phyloP scores from a whole-genome alignment of 2,797 vertebrate genomes.

The Chelmon rostratus region DNA sequence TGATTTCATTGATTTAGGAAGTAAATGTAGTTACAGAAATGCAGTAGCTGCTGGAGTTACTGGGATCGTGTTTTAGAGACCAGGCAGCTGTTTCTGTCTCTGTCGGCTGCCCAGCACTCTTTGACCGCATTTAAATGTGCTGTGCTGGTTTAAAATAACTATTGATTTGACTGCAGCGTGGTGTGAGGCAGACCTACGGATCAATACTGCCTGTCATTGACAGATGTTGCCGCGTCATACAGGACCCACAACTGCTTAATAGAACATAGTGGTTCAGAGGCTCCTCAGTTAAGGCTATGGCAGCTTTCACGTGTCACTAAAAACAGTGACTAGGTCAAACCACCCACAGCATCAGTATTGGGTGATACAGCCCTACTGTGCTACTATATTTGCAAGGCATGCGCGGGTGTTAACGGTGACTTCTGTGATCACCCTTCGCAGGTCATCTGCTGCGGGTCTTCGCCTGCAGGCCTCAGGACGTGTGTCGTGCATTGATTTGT shows the following conservation, averaged over 20 bases:
- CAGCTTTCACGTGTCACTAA: background rate
- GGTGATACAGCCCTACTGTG: background rate
- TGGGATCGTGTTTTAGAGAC: no score
- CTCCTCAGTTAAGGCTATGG: background rate
- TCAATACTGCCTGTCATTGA: background rate
- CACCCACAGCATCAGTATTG: background rate
- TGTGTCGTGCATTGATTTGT: no score
- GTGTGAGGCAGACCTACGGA: background rate
- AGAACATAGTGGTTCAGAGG: no score
- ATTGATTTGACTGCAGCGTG: background rate
- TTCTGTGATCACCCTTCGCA: background rate
- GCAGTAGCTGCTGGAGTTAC: background rate
- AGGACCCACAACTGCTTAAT: background rate
- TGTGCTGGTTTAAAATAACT: background rate
- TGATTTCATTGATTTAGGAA: background rate
- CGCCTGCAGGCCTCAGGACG: no score
- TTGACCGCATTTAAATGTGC: background rate
- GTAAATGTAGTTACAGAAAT: background rate
- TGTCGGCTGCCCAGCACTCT: background rate
- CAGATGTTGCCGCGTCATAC: no score
- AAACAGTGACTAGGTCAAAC: background rate
- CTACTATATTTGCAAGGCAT: background rate
- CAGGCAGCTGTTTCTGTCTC: background rate
- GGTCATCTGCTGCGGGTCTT: background rate
- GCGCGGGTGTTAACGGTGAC: background rate